These are phyloP conservation scores for Melolontha melolontha DNA, from an alignment of 2,888 invertebrate genomes.

Conservation along the genomic window DNA sequence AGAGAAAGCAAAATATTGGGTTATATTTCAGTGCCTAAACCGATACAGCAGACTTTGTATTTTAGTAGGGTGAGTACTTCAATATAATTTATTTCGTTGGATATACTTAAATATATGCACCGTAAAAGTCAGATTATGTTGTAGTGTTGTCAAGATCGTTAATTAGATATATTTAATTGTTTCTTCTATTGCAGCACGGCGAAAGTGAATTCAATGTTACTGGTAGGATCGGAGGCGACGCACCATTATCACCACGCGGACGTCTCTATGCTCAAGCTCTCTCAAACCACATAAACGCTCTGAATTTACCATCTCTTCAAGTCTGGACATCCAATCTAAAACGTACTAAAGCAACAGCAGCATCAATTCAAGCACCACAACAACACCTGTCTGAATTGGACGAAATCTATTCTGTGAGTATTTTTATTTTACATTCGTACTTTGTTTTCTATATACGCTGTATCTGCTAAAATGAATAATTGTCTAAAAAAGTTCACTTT, in stretches of 20 bases:
- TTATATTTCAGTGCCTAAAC: slow-evolving; percentile 88
- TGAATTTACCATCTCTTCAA: slow-evolving; percentile 77
- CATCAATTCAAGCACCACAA: slow-evolving; percentile 81
- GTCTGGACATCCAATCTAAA: slow-evolving; percentile 93
- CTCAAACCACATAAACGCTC: slow-evolving; percentile 77
- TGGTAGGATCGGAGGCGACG: slow-evolving; percentile 93
- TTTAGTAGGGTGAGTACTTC: slow-evolving; percentile 83
- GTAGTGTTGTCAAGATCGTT: too few relatives aligned
- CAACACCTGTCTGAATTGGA: slow-evolving; percentile 89
- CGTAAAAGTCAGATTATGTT: not conserved
- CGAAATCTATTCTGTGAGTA: slow-evolving; percentile 89
- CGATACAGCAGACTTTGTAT: slow-evolving; percentile 87
- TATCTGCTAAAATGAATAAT: too few relatives aligned
- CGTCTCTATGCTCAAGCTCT: slow-evolving; percentile 81
- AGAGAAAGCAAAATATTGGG: slow-evolving; percentile 88
- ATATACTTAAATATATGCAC: not conserved
- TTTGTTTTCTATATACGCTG: too few relatives aligned
- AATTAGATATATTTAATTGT: slow-evolving; percentile 7
- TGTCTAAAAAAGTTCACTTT: too few relatives aligned
- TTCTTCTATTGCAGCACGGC: slow-evolving; percentile 77
- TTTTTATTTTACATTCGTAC: not conserved
- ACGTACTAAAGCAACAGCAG: slow-evolving; percentile 90
- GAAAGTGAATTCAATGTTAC: slow-evolving; percentile 92
- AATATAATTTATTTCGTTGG: too few relatives aligned
- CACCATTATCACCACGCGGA: slow-evolving; percentile 85